A percentile compares a stretch with the other conserved stretches of the same genome.
These are phyloP conservation scores for Hydropotes inermis DNA, from an alignment of 2,113 vertebrate genomes.

Conservation along the genomic window DNA sequence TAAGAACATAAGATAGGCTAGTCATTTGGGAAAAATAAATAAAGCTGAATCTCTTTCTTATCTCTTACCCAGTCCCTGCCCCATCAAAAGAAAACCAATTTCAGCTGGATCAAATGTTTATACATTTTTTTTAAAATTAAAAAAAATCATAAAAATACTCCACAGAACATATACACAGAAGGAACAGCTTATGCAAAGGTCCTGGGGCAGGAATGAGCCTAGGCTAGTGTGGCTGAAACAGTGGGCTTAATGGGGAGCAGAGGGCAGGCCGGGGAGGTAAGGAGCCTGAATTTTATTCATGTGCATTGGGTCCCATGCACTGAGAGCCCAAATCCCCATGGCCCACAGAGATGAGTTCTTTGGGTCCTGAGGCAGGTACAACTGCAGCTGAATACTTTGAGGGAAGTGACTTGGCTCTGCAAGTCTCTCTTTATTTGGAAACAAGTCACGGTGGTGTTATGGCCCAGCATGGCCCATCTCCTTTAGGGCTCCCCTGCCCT, in stretches of 20 bases:
- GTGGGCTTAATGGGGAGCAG: neutral
- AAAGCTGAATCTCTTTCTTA: neutral
- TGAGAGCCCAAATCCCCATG: fast-evolving
- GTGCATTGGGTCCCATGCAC: neutral
- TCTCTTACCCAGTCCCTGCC: neutral
- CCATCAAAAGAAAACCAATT: neutral
- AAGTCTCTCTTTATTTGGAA: neutral
- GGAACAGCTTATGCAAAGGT: neutral
- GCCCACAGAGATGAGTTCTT: neutral
- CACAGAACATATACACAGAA: neutral
- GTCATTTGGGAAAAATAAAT: neutral
- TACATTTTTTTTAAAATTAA: neutral
- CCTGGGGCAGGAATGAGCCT: neutral
- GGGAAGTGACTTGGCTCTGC: neutral
- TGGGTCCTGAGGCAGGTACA: neutral
- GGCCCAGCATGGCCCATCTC: neutral
- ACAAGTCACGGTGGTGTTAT: neutral
- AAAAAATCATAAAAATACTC: neutral
- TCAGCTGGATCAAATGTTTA: neutral
- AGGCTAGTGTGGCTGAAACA: neutral
- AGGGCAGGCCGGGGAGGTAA: too few species aligned
- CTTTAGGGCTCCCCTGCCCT: neutral
- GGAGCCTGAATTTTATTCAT: neutral
- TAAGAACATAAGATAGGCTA: neutral
- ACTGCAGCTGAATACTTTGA: neutral